Conservation (phyloP, 2,888 invertebrate genomes). For the Drosophila imparisetae region DNA sequence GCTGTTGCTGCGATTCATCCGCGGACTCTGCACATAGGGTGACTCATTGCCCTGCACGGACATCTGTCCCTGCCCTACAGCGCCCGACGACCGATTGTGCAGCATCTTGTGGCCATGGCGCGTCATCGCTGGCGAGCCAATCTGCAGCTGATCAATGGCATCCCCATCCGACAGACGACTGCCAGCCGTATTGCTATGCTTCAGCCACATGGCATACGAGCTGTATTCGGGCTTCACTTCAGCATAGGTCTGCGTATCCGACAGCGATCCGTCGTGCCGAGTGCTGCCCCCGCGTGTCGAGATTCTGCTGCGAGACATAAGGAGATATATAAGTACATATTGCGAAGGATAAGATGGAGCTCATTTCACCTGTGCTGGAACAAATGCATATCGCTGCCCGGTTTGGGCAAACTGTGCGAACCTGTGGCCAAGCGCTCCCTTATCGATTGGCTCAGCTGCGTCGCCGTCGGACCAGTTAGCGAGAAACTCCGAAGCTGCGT, state of each 20-base stretch:
- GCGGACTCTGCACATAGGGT: constrained; percentile 86
- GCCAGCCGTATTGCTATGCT: constrained; percentile 93
- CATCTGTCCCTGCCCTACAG: constrained; percentile 59
- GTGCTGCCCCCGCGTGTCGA: constrained; percentile 84
- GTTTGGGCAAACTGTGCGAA: constrained; percentile 94
- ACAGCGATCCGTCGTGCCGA: constrained; percentile 92
- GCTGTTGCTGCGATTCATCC: constrained; percentile 95
- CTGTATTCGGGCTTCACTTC: constrained; percentile 91
- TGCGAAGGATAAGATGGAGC: not conserved
- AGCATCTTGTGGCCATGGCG: constrained; percentile 85
- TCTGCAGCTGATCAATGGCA: constrained; percentile 92
- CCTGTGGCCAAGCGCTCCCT: constrained; percentile 92
- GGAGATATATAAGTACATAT: not conserved
- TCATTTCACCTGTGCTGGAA: constrained; percentile 87
- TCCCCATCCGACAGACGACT: constrained; percentile 95
- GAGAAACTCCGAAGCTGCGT: constrained; percentile 94
- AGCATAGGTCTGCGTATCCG: constrained; percentile 92
- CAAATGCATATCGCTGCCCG: constrained; percentile 88
- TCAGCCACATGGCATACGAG: constrained; percentile 94
- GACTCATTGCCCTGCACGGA: constrained; percentile 78
- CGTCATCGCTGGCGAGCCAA: constrained; percentile 88
- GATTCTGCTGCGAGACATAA: constrained; percentile 54
- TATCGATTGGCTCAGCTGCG: constrained; percentile 94
- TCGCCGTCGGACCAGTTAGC: constrained; percentile 92
- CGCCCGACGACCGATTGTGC: constrained; percentile 75